Evolutionary conservation across 2,797 vertebrate genomes (phyloP).

Genomic region (Gymnocypris eckloni): DNA sequence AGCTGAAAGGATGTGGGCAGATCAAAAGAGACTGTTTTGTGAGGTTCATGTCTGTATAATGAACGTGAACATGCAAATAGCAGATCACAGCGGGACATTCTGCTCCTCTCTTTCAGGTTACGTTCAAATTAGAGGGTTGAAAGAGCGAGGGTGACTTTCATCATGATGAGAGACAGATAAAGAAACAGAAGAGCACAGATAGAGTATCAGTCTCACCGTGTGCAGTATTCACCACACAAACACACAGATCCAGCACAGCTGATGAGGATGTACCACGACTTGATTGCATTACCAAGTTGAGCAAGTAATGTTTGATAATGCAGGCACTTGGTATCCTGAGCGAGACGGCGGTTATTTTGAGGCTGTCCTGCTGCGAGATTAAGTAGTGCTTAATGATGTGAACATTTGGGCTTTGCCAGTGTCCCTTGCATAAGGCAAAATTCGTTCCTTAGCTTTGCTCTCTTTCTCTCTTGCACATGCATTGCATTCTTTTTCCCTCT

Average conservation of each 20-base stretch:
- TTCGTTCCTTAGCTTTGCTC: neutral
- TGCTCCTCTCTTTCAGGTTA: slow-evolving; percentile 40
- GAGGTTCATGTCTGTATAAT: slow-evolving; percentile 48
- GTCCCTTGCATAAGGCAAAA: neutral
- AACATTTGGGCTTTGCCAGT: slow-evolving; percentile 25
- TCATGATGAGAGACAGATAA: slow-evolving; percentile 35
- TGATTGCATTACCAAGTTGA: neutral
- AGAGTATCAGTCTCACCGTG: slow-evolving; percentile 19
- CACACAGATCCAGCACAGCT: slow-evolving; percentile 12
- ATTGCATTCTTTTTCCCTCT: slow-evolving; percentile 13
- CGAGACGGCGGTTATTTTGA: neutral
- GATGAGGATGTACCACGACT: slow-evolving; percentile 8
- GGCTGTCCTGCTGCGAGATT: slow-evolving; percentile 2
- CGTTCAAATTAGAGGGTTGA: slow-evolving; percentile 52
- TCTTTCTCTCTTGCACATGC: neutral
- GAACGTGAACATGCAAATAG: slow-evolving; percentile 41
- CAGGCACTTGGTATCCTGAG: slow-evolving; percentile 1
- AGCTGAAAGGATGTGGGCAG: slow-evolving; percentile 41
- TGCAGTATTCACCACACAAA: neutral
- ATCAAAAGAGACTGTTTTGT: slow-evolving; percentile 51
- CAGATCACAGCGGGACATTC: slow-evolving; percentile 31
- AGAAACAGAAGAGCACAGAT: slow-evolving; percentile 19
- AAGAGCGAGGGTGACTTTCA: slow-evolving; percentile 49
- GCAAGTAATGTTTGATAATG: slow-evolving; percentile 8
- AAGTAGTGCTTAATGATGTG: slow-evolving; percentile 6